Base-by-base conservation (phyloP, 2,888 invertebrate genomes). In the Pollenia angustigena region DNA sequence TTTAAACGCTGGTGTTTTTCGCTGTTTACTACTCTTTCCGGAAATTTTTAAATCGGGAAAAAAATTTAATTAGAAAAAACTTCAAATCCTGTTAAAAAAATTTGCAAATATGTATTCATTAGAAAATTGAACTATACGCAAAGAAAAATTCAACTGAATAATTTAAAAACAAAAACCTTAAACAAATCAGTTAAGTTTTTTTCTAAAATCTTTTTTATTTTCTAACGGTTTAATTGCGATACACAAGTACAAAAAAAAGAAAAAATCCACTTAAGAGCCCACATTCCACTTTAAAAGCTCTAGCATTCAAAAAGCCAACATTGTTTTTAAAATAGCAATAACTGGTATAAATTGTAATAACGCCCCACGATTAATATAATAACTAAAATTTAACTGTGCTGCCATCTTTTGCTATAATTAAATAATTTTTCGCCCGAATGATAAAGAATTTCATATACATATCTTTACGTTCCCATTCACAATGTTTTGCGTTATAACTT, bases 251-350 rank as follows among this genome's bases (percentile, higher is more conserved):
- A 32, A 32, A 32, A 32, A 32, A 6, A 0, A 32, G 3, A 1
- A 2, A 32, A 2, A 32, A 32, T 32, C 32, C 4, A 32, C 32
- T 32, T 56, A 56, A 76, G 56, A 16, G 40, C 32, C 76, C 12
- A 52, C 62, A 6, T 11, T 74, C 52, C 64, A 76, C 12, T 11
- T n/a, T 18, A 23, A 78, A 76, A 76, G 76, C 75, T 62, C 42
- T 50, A 32, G 1, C 1, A 44, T 7, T 16, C 9, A 4, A 50
- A n/a, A 11, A 4, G 1, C 8, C n/a, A 8, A 60, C 60, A 48
- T 32, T 32, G 32, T 32, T 32, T 32, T 32, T 32, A 1, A 32
- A 32, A 2, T 0, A 32, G 32, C 4, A 32, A n/a, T n/a, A 32
- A 32, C 32, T 74, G n/a, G 32, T 48, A 48, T 46, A 32, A 32